These are phyloP conservation scores for Hippoglossus hippoglossus DNA, from an alignment of 2,797 vertebrate genomes.

Conservation along the genomic window DNA sequence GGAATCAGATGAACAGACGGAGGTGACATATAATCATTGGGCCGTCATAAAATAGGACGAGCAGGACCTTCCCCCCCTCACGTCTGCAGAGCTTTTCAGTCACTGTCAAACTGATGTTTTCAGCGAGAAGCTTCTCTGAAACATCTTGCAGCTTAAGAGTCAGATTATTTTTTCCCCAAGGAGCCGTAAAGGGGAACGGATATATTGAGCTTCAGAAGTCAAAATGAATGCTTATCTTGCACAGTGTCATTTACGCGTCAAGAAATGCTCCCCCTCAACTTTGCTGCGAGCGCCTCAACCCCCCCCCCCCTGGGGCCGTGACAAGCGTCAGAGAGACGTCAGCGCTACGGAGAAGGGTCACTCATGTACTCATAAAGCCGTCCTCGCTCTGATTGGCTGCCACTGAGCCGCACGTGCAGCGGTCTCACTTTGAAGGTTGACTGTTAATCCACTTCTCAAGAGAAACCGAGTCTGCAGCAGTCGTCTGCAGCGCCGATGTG, in stretches of 20 bases:
- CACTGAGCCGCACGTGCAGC: slow-evolving; percentile 8
- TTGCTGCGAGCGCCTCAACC: no score
- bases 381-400: slow-evolving; percentile 22
- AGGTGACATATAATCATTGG: neutral
- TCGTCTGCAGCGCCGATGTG: neutral
- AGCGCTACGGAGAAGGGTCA: neutral
- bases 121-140: neutral
- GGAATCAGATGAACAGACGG: neutral
- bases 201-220: neutral
- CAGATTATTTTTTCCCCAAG: neutral
- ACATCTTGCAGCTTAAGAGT: neutral
- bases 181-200: neutral
- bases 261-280: neutral
- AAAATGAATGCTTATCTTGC: neutral
- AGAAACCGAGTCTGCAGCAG: neutral
- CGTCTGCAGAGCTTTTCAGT: no score
- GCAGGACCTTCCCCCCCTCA: no score
- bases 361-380: neutral
- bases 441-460: slow-evolving; percentile 46
- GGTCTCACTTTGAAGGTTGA: slow-evolving; percentile 36
- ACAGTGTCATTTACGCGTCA: neutral
- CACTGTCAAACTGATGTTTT: no score
- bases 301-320: no score
- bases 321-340: neutral
- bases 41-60: neutral